These are phyloP conservation scores for Rhyacophila evoluta DNA, from an alignment of 2,888 invertebrate genomes.

Conservation along the genomic window DNA sequence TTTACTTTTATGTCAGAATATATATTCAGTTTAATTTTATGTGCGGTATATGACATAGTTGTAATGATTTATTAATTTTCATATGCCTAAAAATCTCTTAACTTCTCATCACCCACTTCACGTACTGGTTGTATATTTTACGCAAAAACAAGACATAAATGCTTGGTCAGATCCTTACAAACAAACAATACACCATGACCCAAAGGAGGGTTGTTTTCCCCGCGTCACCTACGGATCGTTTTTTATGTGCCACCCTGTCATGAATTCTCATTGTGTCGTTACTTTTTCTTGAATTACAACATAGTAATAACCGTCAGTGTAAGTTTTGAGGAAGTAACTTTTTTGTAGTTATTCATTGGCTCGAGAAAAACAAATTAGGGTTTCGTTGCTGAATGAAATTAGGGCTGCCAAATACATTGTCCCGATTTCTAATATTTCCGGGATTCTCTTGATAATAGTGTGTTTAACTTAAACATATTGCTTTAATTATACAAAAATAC, in stretches of 20 bases:
- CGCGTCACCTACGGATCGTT: conserved; percentile 19
- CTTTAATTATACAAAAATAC: no score
- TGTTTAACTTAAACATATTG: no score
- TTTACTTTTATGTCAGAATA: no score
- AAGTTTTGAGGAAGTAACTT: conserved; percentile 20
- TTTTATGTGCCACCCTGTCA: conserved; percentile 23
- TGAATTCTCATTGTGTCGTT: conserved; percentile 30
- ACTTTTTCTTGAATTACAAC: conserved; percentile 18
- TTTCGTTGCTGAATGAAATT: not conserved
- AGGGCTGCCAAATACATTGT: not conserved
- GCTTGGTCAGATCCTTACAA: conserved; percentile 19
- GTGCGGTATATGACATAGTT: no score
- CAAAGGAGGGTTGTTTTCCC: conserved; percentile 18
- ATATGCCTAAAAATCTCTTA: not conserved
- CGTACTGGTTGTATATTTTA: not conserved
- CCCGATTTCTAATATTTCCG: not conserved
- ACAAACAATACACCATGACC: conserved; percentile 19
- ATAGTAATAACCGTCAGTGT: conserved; percentile 22
- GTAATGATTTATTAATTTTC: conserved; percentile 1
- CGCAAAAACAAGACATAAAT: conserved; percentile 21
- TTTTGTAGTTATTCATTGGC: conserved; percentile 31
- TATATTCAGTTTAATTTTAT: no score
- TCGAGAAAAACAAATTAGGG: conserved; percentile 37
- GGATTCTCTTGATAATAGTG: no score
- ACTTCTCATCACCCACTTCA: not conserved